Base-by-base conservation (phyloP, 2,888 invertebrate genomes). In the Serripes groenlandicus region DNA sequence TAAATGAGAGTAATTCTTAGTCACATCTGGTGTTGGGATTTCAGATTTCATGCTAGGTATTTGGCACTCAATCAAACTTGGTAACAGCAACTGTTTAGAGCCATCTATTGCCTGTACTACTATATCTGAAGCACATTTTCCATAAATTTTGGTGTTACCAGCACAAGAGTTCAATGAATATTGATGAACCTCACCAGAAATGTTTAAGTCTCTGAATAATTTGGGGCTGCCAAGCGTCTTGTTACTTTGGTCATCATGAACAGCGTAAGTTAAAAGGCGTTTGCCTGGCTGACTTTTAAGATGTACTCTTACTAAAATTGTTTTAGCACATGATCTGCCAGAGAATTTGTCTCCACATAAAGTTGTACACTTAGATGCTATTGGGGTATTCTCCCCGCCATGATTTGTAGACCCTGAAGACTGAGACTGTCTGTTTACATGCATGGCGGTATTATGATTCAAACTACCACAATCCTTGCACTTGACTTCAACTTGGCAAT, bases 171-270 rank as follows among this genome's bases (percentile, higher is more conserved):
- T 76, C 5, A 81, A 37, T 18, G 75, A 56, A 60, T 76, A 81
- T 58, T 30, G 72, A 28, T 2, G 15, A 2, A 34, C n/a, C 21
- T 30, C 42, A 18, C 18, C 35, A 21, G n/a, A 28, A 7, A 76
- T 52, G 23, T 58, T 30, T 68, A 81, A 81, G 3, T 32, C 9
- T 28, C 72, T 60, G 15, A 81, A 64, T 9, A 76, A 23, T 34
- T 68, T 60, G 26, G 76, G 32, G 23, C 58, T 62, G 11, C 66
- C 72, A 18, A 78, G 56, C 28, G 77, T 74, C 9, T 26, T 23
- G 62, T 78, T 78, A 58, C 76, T 73, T 58, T 81, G 77, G 37
- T 78, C 74, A 28, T 81, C 77, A n/a, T 77, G 73, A 49, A 78
- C 42, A 21, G 74, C 74, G 49, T 77, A 70, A 11, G n/a, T 34